Percentiles rank a stretch among this genome's conserved stretches.
Conservation (phyloP, 2,113 vertebrate species). For the Pelvicachromis taeniatus region DNA sequence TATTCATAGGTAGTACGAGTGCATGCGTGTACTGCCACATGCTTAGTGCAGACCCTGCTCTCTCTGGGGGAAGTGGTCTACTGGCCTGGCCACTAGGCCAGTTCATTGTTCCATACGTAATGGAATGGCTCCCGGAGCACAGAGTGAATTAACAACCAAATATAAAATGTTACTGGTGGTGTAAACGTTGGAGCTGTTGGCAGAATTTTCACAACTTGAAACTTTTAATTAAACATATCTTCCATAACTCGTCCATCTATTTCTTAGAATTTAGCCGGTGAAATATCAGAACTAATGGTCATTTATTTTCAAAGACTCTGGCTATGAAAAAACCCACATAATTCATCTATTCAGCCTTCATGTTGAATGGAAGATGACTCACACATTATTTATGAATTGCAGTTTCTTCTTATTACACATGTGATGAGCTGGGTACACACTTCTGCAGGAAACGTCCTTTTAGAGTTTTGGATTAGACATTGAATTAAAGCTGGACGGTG, state of each 20-base stretch:
- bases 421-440: background rate
- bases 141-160: background rate
- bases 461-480: background rate
- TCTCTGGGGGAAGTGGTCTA: background rate
- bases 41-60: background rate
- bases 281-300: background rate
- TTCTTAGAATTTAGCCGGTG: background rate
- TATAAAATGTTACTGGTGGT: background rate
- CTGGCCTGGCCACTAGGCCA: background rate
- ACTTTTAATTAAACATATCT: background rate
- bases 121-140: background rate
- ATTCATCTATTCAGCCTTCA: background rate
- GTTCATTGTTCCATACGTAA: background rate
- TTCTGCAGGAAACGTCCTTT: background rate
- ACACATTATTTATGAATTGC: background rate
- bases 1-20: background rate
- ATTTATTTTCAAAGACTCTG: background rate
- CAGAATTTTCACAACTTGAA: background rate
- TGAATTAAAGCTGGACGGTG: background rate
- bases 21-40: background rate
- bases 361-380: background rate
- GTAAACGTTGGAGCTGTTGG: background rate
- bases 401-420: background rate
- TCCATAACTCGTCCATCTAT: background rate
- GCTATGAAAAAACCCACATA: background rate